Evolutionary conservation across 2,113 vertebrate species (phyloP).

Genomic region (Callipepla californica): DNA sequence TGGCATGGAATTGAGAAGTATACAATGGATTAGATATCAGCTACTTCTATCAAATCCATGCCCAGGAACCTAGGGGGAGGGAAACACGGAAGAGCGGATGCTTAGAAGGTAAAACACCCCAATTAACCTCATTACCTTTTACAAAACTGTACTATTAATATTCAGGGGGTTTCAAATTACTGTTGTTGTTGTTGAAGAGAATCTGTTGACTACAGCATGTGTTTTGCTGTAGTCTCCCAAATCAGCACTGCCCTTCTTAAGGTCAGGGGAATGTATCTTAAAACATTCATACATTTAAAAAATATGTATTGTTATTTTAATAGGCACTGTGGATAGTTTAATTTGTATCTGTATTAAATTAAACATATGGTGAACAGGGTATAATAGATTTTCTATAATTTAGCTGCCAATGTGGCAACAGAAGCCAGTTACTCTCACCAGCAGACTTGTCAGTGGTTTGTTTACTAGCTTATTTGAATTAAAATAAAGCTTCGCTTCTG

Average conservation of each 20-base stretch:
- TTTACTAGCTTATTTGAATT: constrained; percentile 99
- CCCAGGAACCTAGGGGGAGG: constrained; percentile 70
- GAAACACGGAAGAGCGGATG: constrained; percentile 60
- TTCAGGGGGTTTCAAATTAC: constrained; percentile 44
- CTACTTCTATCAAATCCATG: constrained; percentile 53
- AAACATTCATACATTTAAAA: constrained; percentile 76
- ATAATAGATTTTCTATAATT: constrained; percentile 87
- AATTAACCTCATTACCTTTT: constrained; percentile 80
- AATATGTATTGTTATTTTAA: constrained; percentile 82
- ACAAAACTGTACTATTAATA: constrained; percentile 61
- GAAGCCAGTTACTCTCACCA: constrained; percentile 85
- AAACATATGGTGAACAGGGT: constrained; percentile 84
- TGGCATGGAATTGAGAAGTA: constrained; percentile 29
- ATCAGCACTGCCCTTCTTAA: constrained; percentile 70
- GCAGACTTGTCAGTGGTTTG: constrained; percentile 92
- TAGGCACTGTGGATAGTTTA: constrained; percentile 80
- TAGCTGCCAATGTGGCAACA: constrained; percentile 83
- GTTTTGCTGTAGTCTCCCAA: constrained; percentile 61
- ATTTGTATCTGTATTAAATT: constrained; percentile 87
- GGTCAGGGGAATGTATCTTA: constrained; percentile 75
- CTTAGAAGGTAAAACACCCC: constrained; percentile 65
- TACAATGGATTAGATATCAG: constrained; percentile 27
- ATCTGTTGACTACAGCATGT: constrained; percentile 64
- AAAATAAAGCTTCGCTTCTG: constrained; percentile 96
- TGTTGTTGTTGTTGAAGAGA: constrained; percentile 68